These are phyloP conservation scores for Chymomyza procnemis DNA, from an alignment of 2,888 invertebrate genomes.

Conservation along the genomic window DNA sequence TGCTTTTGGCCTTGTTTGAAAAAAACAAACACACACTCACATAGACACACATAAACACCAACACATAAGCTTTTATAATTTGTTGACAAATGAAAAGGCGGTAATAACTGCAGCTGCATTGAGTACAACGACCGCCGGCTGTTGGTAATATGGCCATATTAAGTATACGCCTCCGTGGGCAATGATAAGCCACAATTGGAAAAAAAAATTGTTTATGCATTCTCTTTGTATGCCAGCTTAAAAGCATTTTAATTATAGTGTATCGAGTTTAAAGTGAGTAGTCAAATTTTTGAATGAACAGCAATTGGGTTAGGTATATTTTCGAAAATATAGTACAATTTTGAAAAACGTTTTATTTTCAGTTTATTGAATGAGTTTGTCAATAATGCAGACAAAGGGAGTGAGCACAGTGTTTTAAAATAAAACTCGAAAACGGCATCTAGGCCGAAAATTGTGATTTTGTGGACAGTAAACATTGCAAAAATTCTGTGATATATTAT, in stretches of 20 bases:
- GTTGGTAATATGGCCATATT: conserved; percentile 18
- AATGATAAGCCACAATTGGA: conserved; percentile 36
- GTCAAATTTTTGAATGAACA: too few species aligned
- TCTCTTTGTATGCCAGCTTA: neutral
- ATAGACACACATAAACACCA: neutral
- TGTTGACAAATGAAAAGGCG: neutral
- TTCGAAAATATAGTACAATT: too few species aligned
- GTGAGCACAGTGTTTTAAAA: too few species aligned
- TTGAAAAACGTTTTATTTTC: too few species aligned
- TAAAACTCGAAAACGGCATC: too few species aligned
- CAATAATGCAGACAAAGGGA: too few species aligned
- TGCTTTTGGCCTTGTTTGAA: conserved; percentile 5
- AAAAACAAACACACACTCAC: neutral
- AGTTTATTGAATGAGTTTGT: too few species aligned
- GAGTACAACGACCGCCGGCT: neutral
- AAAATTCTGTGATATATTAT: too few species aligned
- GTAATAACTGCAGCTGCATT: neutral
- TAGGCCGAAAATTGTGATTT: too few species aligned
- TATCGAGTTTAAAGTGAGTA: neutral
- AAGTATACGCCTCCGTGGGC: conserved; percentile 13
- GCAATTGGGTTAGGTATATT: too few species aligned
- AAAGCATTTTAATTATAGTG: neutral
- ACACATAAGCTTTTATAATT: neutral
- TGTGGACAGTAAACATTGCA: too few species aligned
- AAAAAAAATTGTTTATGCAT: conserved; percentile 41